Base-by-base conservation (phyloP, 2,797 vertebrate genomes). In the Enteromius argenteus region DNA sequence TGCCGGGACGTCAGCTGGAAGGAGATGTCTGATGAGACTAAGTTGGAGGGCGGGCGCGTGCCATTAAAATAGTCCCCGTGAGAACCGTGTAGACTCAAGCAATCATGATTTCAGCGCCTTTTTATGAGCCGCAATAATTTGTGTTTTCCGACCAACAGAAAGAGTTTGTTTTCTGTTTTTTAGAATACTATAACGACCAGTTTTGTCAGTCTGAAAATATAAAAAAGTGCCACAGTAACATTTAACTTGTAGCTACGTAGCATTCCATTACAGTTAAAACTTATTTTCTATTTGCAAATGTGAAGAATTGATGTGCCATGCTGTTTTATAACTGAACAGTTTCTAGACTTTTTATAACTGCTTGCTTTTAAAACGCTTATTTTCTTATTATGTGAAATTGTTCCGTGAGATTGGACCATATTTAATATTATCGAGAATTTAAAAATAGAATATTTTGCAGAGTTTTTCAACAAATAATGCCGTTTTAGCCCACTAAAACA, bases 21-120 rank as follows among this genome's bases (percentile, higher is more conserved):
- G 53, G 37, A 39, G 66, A 30, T 44, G 37, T 58, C 66, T 46
- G 49, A 53, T 69, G 66, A 79, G 68, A 76, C 56, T 82, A 46
- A n/a, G 56, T 46, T 39, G 53, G 30, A 23, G 23, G 46, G 19
- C 13, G 39, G 17, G 15, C 4, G 13, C 39, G n/a, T 60, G 66
- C 62, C 13, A n/a, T 44, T 90, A 86, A 91, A 91, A 74, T 91
- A 85, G 86, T 76, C 81, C 10, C 0, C 6, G 44, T 93, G 94
- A 93, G 94, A 94, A 90, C 93, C 91, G 79, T 92, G 88, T 87
- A 91, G 94, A 91, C 86, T 89, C 84, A 91, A 64, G 27, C 77
- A 66, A 51, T 2, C 42, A 42, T 51, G 49, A 73, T 46, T 71
- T 80, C 72, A 76, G 60, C 74, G 51, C 62, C 30, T 80, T 80